phyloP scores from a whole-genome alignment of 1,140 invertebrate genomes.

The Diorhabda sublineata region DNA sequence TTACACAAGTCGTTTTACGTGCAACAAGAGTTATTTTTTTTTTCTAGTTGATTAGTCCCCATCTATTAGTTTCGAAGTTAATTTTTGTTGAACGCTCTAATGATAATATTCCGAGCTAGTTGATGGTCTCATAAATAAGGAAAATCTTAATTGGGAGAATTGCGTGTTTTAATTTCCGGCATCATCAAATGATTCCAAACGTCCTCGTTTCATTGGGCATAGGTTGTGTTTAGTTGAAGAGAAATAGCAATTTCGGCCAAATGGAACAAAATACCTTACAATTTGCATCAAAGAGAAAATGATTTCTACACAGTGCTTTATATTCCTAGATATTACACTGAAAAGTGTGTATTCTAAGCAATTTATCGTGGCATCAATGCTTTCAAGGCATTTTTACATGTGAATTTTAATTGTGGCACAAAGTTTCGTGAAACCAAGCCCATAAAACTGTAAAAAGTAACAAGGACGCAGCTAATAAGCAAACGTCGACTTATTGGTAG shows the following conservation, averaged over 20 bases:
- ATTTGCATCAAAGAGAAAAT: background rate
- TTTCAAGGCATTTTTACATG: no score
- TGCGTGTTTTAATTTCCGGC: constrained; percentile 2
- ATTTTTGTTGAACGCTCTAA: background rate
- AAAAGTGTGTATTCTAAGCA: background rate
- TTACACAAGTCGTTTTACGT: no score
- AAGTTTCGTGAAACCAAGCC: no score
- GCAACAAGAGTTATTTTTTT: background rate
- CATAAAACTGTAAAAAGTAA: no score
- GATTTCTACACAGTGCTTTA: background rate
- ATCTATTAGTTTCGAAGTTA: background rate
- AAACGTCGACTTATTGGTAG: no score
- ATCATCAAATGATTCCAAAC: constrained; percentile 2
- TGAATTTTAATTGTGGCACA: no score
- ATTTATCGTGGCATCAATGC: no score
- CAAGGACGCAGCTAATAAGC: no score
- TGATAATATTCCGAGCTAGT: background rate
- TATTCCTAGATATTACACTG: background rate
- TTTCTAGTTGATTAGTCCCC: background rate
- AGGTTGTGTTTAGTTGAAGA: background rate
- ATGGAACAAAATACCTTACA: background rate
- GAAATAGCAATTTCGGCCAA: constrained; percentile 2
- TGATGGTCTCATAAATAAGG: constrained; percentile 1
- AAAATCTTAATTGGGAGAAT: constrained; percentile 3
- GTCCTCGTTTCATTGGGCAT: background rate